Base-by-base conservation (phyloP, 2,888 invertebrate species). In the Euplagia quadripunctaria region DNA sequence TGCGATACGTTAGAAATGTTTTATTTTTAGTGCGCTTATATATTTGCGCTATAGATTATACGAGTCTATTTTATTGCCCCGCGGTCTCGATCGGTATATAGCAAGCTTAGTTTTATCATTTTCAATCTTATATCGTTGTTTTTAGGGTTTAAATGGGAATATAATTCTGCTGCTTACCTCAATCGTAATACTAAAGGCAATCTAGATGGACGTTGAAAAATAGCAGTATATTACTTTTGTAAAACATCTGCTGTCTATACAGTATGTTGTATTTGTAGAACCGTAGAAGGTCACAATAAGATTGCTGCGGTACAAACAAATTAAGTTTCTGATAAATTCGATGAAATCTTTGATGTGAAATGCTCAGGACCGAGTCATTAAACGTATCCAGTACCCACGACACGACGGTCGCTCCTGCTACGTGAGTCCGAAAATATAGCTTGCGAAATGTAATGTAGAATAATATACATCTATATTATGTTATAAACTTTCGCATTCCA, bases 31-130 rank as follows among this genome's bases (percentile, higher is more conserved):
- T 76, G 52, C 31, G 31, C 31, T 31, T 74, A 76, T 72, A 81
- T 76, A 75, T 79, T 31, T 74, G 51, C 67, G 64, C 49, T 70
- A 64, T 68, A 64, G 52, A 41, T 51, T 68, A 52, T 58, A 82
- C 68, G 79, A 74, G 43, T 73, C 65, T 42, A 67, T 72, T 79
- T 84, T 84, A 82, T 77, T 74, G 74, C 75, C 55, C 63, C 68
- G 63, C 74, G 58, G 72, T 65, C 71, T 75, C 68, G 70, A 20
- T 31, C 68, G 69, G 73, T 71, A 71, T 61, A 72, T n/a, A 70
- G 69, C 73, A 71, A 77, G 77, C 68, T 68, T 64, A 31, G 49
- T 72, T 71, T 52, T 71, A 81, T 66, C 71, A 66, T 82, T 76
- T 79, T 78, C 69, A 75, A 74, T 73, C 82, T 76, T 79, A 16